A percentile compares a stretch with the other conserved stretches of the same genome.
phyloP scores from a whole-genome alignment of 2,888 invertebrate species.

The Drosophila yooni region DNA sequence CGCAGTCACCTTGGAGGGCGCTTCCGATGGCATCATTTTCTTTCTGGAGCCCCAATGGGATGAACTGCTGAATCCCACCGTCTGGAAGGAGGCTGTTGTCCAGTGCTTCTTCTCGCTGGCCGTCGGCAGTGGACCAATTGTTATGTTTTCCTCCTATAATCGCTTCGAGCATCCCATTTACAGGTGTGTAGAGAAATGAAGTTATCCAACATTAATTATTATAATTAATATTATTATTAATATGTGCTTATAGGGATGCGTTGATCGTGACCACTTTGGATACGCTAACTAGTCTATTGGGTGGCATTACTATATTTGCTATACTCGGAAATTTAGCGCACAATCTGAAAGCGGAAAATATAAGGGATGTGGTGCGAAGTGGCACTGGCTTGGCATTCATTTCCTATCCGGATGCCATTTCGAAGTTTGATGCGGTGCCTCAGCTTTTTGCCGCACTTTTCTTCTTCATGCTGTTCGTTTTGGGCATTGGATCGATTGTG shows the following conservation, averaged over 20 bases:
- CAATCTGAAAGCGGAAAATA: conserved; percentile 87
- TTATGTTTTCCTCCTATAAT: conserved; percentile 93
- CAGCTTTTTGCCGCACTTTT: conserved; percentile 91
- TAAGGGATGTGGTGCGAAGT: conserved; percentile 88
- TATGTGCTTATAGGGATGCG: conserved; percentile 87
- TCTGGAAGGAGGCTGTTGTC: conserved; percentile 92
- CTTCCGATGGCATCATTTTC: conserved; percentile 90
- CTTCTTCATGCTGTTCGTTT: conserved; percentile 92
- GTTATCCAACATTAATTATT: not conserved
- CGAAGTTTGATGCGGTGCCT: conserved; percentile 90
- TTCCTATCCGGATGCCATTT: conserved; percentile 93
- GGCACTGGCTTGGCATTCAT: conserved; percentile 93
- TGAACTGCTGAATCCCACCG: conserved; percentile 89
- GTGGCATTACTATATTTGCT: conserved; percentile 93
- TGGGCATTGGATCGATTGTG: conserved; percentile 91
- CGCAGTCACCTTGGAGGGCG: conserved; percentile 89
- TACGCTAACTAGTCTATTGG: conserved; percentile 91
- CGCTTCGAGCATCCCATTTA: conserved; percentile 89
- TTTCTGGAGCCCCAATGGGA: conserved; percentile 93
- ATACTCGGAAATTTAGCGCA: conserved; percentile 92
- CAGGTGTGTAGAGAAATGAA: conserved; percentile 85
- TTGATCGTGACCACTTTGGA: conserved; percentile 93
- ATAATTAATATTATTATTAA: not conserved
- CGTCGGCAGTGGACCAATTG: conserved; percentile 90
- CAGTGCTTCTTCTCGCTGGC: conserved; percentile 92